Conservation (phyloP, 2,113 vertebrate genomes). For the Salminus brasiliensis region DNA sequence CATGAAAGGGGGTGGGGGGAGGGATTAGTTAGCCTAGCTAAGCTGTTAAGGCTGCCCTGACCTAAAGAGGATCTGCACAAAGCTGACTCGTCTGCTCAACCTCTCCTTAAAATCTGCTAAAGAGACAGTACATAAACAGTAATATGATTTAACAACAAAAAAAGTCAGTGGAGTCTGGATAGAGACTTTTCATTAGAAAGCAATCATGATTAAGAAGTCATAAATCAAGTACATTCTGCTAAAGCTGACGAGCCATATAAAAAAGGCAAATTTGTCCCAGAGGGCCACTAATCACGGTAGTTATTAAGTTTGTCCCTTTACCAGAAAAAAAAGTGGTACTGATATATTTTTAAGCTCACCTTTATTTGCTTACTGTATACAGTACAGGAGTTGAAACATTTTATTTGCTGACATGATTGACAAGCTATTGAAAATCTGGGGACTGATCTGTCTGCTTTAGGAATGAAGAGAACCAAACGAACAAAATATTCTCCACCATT, state of each 20-base stretch:
- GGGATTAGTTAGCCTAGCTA: not conserved
- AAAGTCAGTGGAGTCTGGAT: no score
- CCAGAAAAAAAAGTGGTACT: not conserved
- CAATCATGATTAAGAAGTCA: no score
- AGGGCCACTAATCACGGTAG: no score
- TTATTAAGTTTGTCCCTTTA: not conserved
- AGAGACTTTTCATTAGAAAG: no score
- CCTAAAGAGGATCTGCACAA: not conserved
- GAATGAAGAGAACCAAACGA: not conserved
- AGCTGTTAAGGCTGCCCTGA: not conserved
- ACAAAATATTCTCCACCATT: not conserved
- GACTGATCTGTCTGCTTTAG: not conserved
- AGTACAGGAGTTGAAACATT: not conserved
- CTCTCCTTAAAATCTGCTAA: not conserved
- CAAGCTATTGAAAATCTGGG: not conserved
- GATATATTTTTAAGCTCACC: conserved; percentile 3
- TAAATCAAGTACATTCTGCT: no score
- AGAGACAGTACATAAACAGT: not conserved
- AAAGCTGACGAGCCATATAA: no score
- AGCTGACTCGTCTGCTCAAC: no score
- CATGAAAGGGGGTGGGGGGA: not conserved
- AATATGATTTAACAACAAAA: not conserved
- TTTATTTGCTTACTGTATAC: conserved; percentile 38
- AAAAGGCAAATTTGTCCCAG: no score
- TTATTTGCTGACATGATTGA: not conserved